Evolutionary conservation across 2,113 vertebrate genomes (phyloP).

Genomic region (Corythoichthys haematopterus): DNA sequence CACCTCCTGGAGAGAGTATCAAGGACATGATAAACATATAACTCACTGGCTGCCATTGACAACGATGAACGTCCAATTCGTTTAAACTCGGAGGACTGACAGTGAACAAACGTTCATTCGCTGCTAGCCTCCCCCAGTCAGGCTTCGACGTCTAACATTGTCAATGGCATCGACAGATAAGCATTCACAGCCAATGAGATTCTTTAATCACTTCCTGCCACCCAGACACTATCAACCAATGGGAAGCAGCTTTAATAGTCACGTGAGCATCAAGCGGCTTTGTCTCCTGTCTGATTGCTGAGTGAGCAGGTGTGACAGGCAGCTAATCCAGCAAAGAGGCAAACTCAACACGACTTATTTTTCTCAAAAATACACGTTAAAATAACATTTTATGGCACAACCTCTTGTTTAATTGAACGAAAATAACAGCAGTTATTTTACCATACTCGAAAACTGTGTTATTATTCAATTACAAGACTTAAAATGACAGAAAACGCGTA

Average conservation of each 20-base stretch:
- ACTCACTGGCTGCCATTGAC: no score
- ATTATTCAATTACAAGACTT: background rate
- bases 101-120: no score
- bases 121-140: no score
- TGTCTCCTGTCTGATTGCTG: conserved; percentile 58
- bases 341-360: background rate
- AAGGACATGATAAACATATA: no score
- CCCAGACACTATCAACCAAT: conserved; percentile 22
- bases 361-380: background rate
- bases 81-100: no score
- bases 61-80: no score
- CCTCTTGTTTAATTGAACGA: background rate
- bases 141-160: no score
- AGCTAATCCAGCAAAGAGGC: conserved; percentile 60
- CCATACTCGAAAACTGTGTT: background rate
- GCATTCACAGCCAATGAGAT: no score
- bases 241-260: conserved; percentile 14
- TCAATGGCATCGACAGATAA: no score
- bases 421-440: background rate
- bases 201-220: background rate
- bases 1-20: no score
- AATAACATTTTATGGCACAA: background rate
- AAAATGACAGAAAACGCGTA: no score
- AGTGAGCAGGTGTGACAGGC: conserved; percentile 68
- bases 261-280: conserved; percentile 63